Percentiles rank a stretch among this genome's conserved stretches.
Conservation (phyloP, 2,888 invertebrate genomes). For the Choristoneura rosaceana region DNA sequence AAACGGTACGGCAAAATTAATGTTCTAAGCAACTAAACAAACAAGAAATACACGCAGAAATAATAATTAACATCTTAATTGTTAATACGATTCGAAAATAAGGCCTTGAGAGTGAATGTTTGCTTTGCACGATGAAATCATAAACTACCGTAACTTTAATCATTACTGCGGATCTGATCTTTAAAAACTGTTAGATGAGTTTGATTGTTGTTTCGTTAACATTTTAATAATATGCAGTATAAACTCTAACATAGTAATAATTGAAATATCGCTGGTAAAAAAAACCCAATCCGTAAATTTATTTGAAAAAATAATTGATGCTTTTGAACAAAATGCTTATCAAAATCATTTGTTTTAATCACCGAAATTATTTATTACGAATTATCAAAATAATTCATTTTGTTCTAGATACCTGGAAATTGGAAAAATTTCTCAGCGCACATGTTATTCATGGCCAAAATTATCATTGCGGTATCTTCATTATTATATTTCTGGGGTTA, state of each 20-base stretch:
- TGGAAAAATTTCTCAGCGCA: no score
- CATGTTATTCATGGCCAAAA: background rate
- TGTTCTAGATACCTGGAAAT: no score
- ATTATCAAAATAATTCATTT: no score
- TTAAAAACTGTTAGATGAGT: conserved; percentile 7
- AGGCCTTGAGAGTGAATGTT: conserved; percentile 8
- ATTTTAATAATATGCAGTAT: background rate
- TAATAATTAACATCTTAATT: conserved; percentile 1
- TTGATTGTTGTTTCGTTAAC: background rate
- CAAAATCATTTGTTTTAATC: no score
- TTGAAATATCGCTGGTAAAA: background rate
- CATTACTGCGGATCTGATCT: background rate
- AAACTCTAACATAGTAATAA: background rate
- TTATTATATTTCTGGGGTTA: conserved; percentile 2
- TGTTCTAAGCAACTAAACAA: background rate
- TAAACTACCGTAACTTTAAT: conserved; percentile 13
- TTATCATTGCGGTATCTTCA: conserved; percentile 24
- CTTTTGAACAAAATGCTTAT: no score
- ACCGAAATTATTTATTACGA: no score
- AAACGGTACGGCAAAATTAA: background rate
- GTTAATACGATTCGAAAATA: conserved; percentile 3
- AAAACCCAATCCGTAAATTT: background rate
- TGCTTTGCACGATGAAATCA: conserved; percentile 10
- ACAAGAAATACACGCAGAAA: background rate
- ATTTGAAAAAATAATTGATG: no score